phyloP scores from a whole-genome alignment of 2,113 vertebrate genomes.

The Hippolais icterina region DNA sequence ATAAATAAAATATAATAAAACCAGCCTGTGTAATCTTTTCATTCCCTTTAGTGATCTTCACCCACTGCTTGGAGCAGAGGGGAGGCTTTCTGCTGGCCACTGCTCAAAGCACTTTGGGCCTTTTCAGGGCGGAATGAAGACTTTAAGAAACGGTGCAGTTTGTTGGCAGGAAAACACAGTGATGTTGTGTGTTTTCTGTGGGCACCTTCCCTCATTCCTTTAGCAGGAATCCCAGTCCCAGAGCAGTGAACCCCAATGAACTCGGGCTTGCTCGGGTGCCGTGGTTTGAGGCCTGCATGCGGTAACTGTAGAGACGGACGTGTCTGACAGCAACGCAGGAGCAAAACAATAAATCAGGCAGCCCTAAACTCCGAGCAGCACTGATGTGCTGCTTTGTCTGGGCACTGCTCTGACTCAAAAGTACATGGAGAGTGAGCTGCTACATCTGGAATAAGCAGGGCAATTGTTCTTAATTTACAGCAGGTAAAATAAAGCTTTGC shows the following conservation, averaged over 20 bases:
- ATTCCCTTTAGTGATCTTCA: background rate
- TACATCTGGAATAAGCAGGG: background rate
- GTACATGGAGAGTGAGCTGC: background rate
- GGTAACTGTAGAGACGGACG: background rate
- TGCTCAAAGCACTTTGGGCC: background rate
- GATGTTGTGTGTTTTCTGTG: background rate
- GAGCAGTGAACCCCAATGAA: background rate
- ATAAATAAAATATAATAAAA: background rate
- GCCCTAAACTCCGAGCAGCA: background rate
- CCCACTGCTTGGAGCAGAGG: background rate
- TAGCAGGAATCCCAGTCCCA: background rate
- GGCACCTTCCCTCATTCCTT: background rate
- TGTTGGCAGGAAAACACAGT: background rate
- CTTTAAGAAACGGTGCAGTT: background rate
- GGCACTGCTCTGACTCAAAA: background rate
- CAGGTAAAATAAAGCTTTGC: background rate
- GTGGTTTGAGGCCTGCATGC: background rate
- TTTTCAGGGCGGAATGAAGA: background rate
- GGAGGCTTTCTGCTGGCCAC: background rate
- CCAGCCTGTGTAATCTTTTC: background rate
- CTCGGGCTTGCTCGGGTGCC: rapidly evolving
- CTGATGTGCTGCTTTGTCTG: background rate
- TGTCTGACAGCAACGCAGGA: background rate
- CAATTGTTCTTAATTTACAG: background rate
- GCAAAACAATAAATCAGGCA: background rate